phyloP scores from a whole-genome alignment of 2,797 vertebrate genomes.

The Mormyrus proboscirostris region DNA sequence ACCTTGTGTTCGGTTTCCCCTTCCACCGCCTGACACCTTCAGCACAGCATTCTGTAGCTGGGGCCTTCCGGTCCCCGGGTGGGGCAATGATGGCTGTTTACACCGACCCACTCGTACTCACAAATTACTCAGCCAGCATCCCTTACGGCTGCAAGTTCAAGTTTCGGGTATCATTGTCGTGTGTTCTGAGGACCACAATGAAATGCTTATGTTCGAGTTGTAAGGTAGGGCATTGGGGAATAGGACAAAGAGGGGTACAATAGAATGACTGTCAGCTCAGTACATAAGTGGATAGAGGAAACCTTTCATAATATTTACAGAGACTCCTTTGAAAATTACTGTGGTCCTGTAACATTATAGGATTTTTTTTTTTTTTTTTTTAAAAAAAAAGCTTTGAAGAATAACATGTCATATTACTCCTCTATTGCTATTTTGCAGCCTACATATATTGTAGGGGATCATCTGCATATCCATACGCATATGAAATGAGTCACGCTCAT shows the following conservation, averaged over 20 bases:
- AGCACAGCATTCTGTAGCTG: neutral
- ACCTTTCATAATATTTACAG: neutral
- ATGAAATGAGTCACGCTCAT: neutral
- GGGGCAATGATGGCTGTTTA: neutral
- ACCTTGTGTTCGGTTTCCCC: no score
- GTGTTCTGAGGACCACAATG: neutral
- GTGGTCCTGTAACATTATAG: neutral
- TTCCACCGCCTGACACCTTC: neutral
- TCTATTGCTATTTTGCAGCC: neutral
- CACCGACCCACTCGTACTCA: neutral
- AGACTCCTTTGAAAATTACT: neutral
- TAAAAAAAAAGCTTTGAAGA: neutral
- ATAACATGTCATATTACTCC: neutral
- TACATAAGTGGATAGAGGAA: neutral
- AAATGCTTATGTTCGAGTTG: neutral
- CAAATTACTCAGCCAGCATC: neutral
- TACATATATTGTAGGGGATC: neutral
- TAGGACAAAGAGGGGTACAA: neutral
- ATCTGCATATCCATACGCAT: neutral
- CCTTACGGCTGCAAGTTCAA: neutral
- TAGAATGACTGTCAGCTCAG: neutral
- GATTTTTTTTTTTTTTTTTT: neutral
- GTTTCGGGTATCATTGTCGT: neutral
- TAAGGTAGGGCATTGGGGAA: neutral
- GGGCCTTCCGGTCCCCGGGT: neutral